Percentiles rank a stretch among this genome's conserved stretches.
These are phyloP conservation scores for Deroplatys truncata DNA, from an alignment of 2,888 invertebrate species.

Conservation along the genomic window DNA sequence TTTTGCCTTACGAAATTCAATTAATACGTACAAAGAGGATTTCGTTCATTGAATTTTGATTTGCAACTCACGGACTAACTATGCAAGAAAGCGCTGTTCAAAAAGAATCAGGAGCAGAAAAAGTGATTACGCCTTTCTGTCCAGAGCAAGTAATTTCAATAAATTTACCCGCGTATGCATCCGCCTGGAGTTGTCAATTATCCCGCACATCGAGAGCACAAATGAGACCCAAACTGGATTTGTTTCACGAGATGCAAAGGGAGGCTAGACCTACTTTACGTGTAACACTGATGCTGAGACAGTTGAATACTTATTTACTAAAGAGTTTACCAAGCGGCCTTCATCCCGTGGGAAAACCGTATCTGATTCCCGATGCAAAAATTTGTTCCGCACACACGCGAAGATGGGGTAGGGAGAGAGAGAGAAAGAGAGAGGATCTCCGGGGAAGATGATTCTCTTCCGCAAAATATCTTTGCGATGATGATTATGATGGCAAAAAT, in stretches of 20 bases:
- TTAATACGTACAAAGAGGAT: no score
- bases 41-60: no score
- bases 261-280: neutral
- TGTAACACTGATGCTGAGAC: neutral
- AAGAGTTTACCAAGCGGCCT: neutral
- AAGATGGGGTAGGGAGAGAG: no score
- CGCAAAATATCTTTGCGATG: neutral
- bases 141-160: neutral
- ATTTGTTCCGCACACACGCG: neutral
- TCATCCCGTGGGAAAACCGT: neutral
- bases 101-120: no score
- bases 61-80: no score
- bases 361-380: neutral
- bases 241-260: neutral
- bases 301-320: neutral
- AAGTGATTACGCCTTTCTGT: neutral
- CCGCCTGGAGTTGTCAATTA: neutral
- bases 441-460: neutral
- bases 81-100: no score
- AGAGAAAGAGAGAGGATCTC: neutral
- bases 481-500: neutral
- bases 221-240: neutral
- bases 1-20: no score
- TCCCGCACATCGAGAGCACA: neutral
- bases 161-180: neutral